Evolutionary conservation across 2,797 vertebrate species (phyloP).

Genomic region (Falco berigora): DNA sequence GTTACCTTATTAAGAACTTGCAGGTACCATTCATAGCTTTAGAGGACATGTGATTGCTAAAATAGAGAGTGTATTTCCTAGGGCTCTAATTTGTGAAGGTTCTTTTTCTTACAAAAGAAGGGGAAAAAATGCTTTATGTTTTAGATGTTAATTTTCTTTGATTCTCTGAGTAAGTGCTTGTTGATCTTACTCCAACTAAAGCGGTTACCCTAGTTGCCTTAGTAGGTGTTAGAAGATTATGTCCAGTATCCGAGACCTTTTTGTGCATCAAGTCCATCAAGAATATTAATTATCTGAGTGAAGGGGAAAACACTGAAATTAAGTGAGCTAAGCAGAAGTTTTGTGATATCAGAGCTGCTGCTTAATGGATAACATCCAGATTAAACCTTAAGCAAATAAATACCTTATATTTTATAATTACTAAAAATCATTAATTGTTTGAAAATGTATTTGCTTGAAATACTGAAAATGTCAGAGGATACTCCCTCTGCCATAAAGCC

Average conservation of each 20-base stretch:
- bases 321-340: background rate
- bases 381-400: background rate
- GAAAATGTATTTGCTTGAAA: background rate
- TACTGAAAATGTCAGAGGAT: background rate
- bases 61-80: background rate
- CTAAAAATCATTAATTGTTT: background rate
- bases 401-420: background rate
- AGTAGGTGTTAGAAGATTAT: background rate
- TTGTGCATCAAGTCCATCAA: background rate
- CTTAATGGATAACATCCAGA: background rate
- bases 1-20: conserved; percentile 50
- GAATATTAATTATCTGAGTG: background rate
- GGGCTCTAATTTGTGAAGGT: background rate
- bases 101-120: background rate
- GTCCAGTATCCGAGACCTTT: background rate
- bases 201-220: background rate
- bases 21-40: background rate
- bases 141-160: background rate
- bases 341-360: background rate
- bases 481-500: background rate
- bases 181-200: background rate
- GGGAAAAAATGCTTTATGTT: background rate
- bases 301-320: background rate
- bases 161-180: background rate
- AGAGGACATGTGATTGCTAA: background rate